Conservation (phyloP, 1,140 invertebrate genomes). For the Zaprionus tsacasi region DNA sequence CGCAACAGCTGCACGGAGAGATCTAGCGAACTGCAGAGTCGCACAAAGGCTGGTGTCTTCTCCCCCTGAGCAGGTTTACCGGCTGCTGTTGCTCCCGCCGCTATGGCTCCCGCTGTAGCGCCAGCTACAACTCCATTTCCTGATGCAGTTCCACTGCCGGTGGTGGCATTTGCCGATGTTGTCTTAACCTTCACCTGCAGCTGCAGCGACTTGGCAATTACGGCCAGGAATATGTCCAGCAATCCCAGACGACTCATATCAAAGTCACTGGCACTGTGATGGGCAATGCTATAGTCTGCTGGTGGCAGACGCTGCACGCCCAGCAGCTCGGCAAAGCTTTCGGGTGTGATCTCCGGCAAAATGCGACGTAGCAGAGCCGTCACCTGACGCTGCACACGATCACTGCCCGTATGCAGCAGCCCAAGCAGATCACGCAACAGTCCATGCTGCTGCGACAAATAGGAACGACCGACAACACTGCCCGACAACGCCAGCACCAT, state of each 20-base stretch:
- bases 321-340: constrained; percentile 88
- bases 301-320: constrained; percentile 89
- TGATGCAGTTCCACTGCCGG: background rate
- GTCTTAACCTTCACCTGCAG: constrained; percentile 94
- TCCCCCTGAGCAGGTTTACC: constrained; percentile 61
- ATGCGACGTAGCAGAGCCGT: constrained; percentile 92
- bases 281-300: constrained; percentile 90
- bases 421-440: constrained; percentile 93
- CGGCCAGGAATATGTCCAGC: constrained; percentile 93
- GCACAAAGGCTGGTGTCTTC: constrained; percentile 75
- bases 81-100: background rate
- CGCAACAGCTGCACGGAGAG: constrained; percentile 74
- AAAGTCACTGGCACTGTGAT: constrained; percentile 86
- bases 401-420: constrained; percentile 96
- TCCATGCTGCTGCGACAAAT: constrained; percentile 94
- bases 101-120: background rate
- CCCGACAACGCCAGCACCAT: constrained; percentile 97
- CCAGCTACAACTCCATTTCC: constrained; percentile 2
- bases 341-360: constrained; percentile 92
- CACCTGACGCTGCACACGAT: constrained; percentile 96
- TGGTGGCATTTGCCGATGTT: constrained; percentile 44
- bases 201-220: constrained; percentile 93
- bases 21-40: constrained; percentile 79
- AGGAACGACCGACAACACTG: constrained; percentile 94
- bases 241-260: constrained; percentile 88